Evolutionary conservation across 2,888 invertebrate genomes (phyloP), one percentile per base, ranked within the genome.

Genomic region (Neocrepidodera transversa): DNA sequence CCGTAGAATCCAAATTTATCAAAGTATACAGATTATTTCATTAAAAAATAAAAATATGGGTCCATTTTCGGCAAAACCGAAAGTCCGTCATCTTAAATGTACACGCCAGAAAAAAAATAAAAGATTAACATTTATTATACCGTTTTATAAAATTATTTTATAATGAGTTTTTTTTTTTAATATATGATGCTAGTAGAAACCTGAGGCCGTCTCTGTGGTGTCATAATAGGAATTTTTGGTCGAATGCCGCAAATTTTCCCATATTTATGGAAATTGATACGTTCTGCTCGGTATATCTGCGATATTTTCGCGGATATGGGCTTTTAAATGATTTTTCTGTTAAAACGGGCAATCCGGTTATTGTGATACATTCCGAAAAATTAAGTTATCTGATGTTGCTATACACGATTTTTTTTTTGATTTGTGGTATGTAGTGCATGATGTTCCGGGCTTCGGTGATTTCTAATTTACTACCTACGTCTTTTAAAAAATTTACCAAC

Each of bases 261-360:
- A 40, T 28, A 54, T 45, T 38, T 55, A 55, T 55, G 55, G 55
- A 55, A 55, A 55, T 55, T 38, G 47, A 48, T 55, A 55, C 48
- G 36, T 45, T 20, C 45, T 35, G 43, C 14, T 35, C 35, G 36
- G 7, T 17, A 23, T 26, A 14, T 26, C 23, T 43, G 54, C 36
- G 54, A 47, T 20, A 26, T 45, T 36, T 47, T 28, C 36, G 47
- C 26, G 28, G 47, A 55, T 55, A 55, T 47, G 55, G 36, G 48
- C 10, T 38, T 55, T 55, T 48, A 38, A 55, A 55, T 38, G 55
- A 47, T 30, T 23, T 16, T 23, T 11, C 43, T 20, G 47, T 52
- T 56, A 17, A 52, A 56, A 55, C 36, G 35, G 49, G n/a, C 18
- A 60, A 60, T 36, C 47, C 36, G 60, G 28, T 45, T 38, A 14